These are phyloP conservation scores for Arnoldichthys spilopterus DNA, from an alignment of 2,797 vertebrate species.

Conservation along the genomic window DNA sequence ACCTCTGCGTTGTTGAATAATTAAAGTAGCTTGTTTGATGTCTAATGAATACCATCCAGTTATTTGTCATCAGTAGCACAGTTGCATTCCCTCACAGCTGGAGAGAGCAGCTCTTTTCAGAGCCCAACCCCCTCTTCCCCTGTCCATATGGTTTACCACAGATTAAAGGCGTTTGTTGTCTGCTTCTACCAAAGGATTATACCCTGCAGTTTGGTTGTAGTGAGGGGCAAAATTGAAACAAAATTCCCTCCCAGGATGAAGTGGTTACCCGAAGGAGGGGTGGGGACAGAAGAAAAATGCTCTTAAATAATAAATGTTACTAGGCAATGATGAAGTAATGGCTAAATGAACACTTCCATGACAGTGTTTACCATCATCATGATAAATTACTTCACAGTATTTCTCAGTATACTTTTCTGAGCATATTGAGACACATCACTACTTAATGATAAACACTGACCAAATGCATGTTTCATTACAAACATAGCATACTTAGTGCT, in stretches of 20 bases:
- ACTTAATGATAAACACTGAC: no score
- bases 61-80: background rate
- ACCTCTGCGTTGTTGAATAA: background rate
- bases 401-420: no score
- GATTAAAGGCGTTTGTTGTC: constrained; percentile 73
- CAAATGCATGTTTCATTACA: no score
- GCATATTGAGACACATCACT: no score
- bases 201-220: constrained; percentile 33
- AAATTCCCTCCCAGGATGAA: constrained; percentile 48
- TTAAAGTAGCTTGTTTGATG: background rate
- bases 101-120: constrained; percentile 17
- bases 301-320: no score
- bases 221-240: constrained; percentile 27
- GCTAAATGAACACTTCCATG: no score
- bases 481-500: no score
- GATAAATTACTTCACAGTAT: no score
- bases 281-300: background rate
- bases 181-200: constrained; percentile 69
- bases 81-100: constrained; percentile 6
- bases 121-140: constrained; percentile 27
- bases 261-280: constrained; percentile 10
- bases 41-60: background rate
- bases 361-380: no score
- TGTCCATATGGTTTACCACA: constrained; percentile 71
- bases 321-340: no score